Evolutionary conservation across 2,888 invertebrate species (phyloP).

Genomic region (Aleiodes testaceus): DNA sequence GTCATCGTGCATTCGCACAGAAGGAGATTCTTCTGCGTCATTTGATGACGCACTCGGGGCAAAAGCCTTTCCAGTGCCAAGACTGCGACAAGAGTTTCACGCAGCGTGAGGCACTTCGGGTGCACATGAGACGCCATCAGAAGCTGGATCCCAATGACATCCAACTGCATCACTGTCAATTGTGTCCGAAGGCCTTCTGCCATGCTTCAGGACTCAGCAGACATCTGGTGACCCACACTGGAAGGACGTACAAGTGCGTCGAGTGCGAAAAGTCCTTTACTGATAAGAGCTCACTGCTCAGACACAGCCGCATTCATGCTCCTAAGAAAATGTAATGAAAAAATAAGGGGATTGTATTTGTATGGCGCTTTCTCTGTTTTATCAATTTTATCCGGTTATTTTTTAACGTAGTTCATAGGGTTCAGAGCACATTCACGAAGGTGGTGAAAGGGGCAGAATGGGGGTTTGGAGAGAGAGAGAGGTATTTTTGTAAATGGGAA

Average conservation of each 20-base stretch:
- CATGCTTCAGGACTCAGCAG: constrained; percentile 80
- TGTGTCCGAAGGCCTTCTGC: constrained; percentile 79
- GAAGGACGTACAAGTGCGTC: constrained; percentile 78
- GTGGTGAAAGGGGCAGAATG: no score
- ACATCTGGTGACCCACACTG: constrained; percentile 79
- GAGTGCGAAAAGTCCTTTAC: constrained; percentile 81
- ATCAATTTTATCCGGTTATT: no score
- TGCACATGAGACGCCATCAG: constrained; percentile 79
- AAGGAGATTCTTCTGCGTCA: constrained; percentile 77
- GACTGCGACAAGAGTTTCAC: constrained; percentile 82
- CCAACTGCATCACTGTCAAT: constrained; percentile 79
- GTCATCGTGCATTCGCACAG: constrained; percentile 82
- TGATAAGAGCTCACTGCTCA: constrained; percentile 82
- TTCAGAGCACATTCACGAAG: no score
- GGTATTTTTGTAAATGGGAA: no score
- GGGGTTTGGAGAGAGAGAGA: no score
- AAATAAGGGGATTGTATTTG: no score
- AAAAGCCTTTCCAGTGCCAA: constrained; percentile 80
- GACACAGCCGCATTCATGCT: constrained; percentile 76
- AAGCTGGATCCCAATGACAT: constrained; percentile 76
- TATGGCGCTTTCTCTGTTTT: no score
- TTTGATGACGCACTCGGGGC: constrained; percentile 73
- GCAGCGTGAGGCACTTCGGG: constrained; percentile 80
- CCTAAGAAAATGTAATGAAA: constrained; percentile 60
- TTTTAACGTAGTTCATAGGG: no score